A percentile compares a stretch with the other conserved stretches of the same genome.
phyloP scores from a whole-genome alignment of 2,113 vertebrate genomes.

The Shinisaurus crocodilurus region DNA sequence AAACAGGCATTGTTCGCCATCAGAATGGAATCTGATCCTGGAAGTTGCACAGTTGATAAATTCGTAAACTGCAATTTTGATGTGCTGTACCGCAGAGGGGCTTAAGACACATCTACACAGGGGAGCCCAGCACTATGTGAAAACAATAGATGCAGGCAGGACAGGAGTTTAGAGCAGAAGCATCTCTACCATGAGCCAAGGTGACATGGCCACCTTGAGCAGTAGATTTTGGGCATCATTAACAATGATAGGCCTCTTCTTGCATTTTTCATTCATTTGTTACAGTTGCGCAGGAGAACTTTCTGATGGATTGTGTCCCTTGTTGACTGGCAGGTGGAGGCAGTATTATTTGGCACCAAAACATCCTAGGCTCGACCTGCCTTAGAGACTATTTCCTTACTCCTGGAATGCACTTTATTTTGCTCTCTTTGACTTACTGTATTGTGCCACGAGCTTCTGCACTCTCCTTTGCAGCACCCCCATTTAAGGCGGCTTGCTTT shows the following conservation, averaged over 20 bases:
- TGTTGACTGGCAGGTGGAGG: neutral
- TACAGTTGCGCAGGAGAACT: neutral
- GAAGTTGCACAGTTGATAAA: too few relatives aligned
- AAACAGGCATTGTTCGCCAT: neutral
- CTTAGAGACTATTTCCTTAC: neutral
- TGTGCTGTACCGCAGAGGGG: neutral
- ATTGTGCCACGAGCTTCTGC: constrained; percentile 90
- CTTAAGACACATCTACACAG: neutral
- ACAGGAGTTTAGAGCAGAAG: neutral
- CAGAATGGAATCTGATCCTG: neutral
- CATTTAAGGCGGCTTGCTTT: constrained; percentile 88
- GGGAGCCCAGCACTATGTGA: neutral
- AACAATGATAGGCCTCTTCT: neutral
- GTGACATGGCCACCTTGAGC: neutral
- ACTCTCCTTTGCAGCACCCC: constrained; percentile 84
- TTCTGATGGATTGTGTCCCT: neutral
- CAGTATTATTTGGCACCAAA: neutral
- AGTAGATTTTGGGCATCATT: neutral
- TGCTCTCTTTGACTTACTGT: constrained; percentile 83
- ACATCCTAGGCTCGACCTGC: neutral
- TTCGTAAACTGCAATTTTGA: neutral
- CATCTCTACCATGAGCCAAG: neutral
- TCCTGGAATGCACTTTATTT: too few relatives aligned
- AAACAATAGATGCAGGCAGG: neutral
- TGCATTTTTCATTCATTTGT: neutral